These are phyloP conservation scores for Mohoua ochrocephala DNA, from an alignment of 2,113 vertebrate genomes.

Conservation along the genomic window DNA sequence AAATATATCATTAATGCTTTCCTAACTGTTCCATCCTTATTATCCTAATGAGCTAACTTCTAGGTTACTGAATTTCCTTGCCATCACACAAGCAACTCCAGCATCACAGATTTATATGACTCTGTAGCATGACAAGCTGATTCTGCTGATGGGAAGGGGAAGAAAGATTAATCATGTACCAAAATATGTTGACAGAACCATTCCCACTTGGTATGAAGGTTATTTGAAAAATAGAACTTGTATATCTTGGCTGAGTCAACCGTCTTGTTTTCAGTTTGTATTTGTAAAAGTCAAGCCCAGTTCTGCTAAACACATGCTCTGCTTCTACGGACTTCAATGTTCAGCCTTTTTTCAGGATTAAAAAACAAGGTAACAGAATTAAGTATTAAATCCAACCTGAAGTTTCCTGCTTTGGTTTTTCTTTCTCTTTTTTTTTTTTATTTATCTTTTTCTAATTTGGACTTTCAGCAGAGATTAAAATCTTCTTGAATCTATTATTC, in stretches of 20 bases:
- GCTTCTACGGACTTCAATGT: not conserved
- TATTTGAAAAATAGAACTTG: slow-evolving; percentile 16
- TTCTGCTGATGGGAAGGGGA: not conserved
- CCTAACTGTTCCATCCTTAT: not conserved
- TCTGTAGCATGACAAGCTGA: not conserved
- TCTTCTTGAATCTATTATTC: not conserved
- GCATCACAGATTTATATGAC: not conserved
- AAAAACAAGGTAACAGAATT: not conserved
- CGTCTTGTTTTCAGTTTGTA: not conserved
- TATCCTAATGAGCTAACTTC: not conserved
- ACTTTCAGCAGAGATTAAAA: not conserved
- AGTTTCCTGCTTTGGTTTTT: not conserved
- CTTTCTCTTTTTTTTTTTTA: rapidly evolving
- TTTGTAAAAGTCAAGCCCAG: not conserved
- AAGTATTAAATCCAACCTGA: not conserved
- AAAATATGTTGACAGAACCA: slow-evolving; percentile 34
- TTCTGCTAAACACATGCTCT: not conserved
- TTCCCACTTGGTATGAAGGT: not conserved
- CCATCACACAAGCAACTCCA: not conserved
- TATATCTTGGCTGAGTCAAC: slow-evolving; percentile 2
- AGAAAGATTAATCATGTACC: slow-evolving; percentile 16
- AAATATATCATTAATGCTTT: not conserved
- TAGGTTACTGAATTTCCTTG: not conserved
- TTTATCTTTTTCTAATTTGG: not conserved
- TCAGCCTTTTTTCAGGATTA: not conserved